Conservation (phyloP, 2,888 invertebrate species). For the Pandemis corylana region DNA sequence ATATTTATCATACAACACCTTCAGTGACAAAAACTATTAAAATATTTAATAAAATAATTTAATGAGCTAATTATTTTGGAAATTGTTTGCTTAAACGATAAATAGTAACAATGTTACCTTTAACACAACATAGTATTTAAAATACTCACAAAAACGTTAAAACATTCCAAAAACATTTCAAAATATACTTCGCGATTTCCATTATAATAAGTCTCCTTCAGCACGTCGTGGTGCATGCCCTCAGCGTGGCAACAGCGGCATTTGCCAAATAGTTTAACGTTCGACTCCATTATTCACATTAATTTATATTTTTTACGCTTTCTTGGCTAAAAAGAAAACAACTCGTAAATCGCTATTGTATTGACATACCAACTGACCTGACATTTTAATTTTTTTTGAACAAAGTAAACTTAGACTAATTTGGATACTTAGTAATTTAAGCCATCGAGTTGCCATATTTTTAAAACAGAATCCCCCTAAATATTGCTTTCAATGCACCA, state of each 20-base stretch:
- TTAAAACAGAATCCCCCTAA: background rate
- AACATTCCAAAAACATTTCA: constrained; percentile 53
- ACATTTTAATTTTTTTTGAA: background rate
- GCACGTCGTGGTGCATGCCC: constrained; percentile 51
- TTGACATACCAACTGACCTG: background rate
- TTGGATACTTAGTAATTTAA: background rate
- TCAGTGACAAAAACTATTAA: too few species aligned
- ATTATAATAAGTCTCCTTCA: constrained; percentile 49
- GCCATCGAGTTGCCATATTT: background rate
- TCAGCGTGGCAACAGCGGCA: constrained; percentile 54
- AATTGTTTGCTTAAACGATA: background rate
- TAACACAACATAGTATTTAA: background rate
- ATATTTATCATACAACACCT: too few species aligned
- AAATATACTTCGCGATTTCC: constrained; percentile 51
- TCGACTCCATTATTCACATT: constrained; percentile 22
- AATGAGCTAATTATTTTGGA: background rate
- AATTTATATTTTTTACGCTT: background rate
- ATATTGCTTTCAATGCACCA: background rate
- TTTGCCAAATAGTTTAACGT: constrained; percentile 46
- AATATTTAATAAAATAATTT: background rate
- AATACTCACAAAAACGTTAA: constrained; percentile 54
- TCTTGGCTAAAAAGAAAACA: constrained; percentile 2
- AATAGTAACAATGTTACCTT: background rate
- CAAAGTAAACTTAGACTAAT: background rate
- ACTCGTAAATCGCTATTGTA: background rate